A percentile compares a stretch with the other conserved stretches of the same genome.
These are phyloP conservation scores for Semicossyphus pulcher DNA, from an alignment of 2,113 vertebrate genomes.

Conservation along the genomic window DNA sequence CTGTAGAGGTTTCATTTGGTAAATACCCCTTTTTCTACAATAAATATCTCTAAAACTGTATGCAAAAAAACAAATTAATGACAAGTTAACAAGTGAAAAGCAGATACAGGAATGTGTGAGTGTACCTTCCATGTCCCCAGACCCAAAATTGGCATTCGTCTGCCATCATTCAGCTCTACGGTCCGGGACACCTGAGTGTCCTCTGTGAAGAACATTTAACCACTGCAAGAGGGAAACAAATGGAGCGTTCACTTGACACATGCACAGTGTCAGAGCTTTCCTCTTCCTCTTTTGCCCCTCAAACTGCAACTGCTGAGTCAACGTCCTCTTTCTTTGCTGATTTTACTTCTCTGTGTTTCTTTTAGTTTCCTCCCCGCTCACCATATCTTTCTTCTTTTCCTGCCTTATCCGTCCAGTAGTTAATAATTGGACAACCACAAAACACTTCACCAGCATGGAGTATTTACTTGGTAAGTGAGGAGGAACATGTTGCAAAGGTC, in stretches of 20 bases:
- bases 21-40: too few species aligned
- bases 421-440: conserved; percentile 71
- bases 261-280: conserved; percentile 7
- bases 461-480: conserved; percentile 50
- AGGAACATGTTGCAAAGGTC: conserved; percentile 68
- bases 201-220: conserved; percentile 57
- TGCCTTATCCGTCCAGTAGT: conserved; percentile 46
- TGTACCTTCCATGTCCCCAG: conserved; percentile 82
- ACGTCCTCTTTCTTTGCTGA: conserved; percentile 36
- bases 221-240: neutral
- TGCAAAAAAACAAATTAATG: neutral
- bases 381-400: neutral
- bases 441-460: conserved; percentile 34
- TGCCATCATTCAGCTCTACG: conserved; percentile 79
- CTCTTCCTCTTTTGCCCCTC: conserved; percentile 46
- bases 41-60: neutral
- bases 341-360: neutral
- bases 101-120: neutral
- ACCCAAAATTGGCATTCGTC: conserved; percentile 81
- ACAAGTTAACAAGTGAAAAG: neutral
- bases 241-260: neutral
- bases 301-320: conserved; percentile 42
- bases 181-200: conserved; percentile 41
- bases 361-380: neutral
- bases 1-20: too few species aligned